A percentile compares a stretch with the other conserved stretches of the same genome.
Evolutionary conservation across 2,113 vertebrate species (phyloP).

Genomic region (Actenoides lindsayi): DNA sequence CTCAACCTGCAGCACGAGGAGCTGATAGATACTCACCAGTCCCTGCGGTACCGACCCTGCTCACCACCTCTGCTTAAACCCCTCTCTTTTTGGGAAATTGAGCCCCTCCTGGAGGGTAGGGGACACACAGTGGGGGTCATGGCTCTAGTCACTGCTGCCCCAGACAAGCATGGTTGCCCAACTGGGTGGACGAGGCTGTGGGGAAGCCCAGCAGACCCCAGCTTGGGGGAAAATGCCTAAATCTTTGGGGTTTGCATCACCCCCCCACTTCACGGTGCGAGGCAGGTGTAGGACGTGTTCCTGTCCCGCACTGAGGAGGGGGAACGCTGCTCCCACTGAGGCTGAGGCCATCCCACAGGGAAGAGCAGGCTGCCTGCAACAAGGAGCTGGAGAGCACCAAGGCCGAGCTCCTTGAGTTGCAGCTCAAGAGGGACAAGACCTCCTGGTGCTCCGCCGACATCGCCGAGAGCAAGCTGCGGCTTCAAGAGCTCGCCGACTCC

Average conservation of each 20-base stretch:
- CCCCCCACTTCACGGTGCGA: background rate
- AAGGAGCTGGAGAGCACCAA: conserved; percentile 36
- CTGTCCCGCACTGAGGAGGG: accelerated
- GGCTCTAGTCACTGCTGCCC: background rate
- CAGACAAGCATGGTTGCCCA: background rate
- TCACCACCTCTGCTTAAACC: background rate
- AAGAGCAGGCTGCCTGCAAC: background rate
- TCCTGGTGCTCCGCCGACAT: conserved; percentile 29
- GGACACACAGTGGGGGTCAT: too few relatives aligned
- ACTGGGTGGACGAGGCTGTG: background rate
- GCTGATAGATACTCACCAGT: conserved; percentile 75
- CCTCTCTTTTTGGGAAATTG: accelerated
- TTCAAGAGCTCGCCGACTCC: conserved; percentile 8
- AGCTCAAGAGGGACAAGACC: conserved; percentile 49
- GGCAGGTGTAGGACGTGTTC: background rate
- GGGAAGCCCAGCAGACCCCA: background rate
- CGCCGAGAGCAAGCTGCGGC: background rate
- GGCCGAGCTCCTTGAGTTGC: background rate
- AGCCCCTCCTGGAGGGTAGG: background rate
- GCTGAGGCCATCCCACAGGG: background rate
- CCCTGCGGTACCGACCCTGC: conserved; percentile 76
- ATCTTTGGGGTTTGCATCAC: background rate
- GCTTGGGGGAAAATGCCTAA: background rate
- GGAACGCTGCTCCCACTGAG: background rate
- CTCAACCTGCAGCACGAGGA: conserved; percentile 83